phyloP scores from a whole-genome alignment of 2,797 vertebrate species.

The Uromys caudimaculatus region DNA sequence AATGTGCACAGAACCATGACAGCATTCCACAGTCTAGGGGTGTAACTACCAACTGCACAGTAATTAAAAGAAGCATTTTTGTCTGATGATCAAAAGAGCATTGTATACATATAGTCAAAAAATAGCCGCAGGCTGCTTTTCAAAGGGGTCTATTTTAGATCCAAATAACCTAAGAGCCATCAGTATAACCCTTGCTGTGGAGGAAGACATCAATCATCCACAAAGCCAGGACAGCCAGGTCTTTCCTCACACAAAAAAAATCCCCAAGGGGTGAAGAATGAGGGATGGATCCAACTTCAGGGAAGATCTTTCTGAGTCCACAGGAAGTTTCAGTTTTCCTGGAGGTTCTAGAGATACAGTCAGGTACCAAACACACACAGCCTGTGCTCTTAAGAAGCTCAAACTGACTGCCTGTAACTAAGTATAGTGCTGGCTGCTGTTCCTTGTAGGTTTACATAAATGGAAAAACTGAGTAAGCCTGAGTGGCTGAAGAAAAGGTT shows the following conservation, averaged over 20 bases:
- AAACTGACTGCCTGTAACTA: conserved; percentile 13
- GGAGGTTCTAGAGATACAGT: background rate
- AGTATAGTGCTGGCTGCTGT: background rate
- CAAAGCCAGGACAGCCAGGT: background rate
- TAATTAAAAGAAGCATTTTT: conserved; percentile 83
- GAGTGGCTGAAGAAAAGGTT: background rate
- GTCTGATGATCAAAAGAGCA: conserved; percentile 86
- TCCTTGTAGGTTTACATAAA: background rate
- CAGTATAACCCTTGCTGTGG: conserved; percentile 73
- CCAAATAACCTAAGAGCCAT: conserved; percentile 66
- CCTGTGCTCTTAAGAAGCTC: background rate
- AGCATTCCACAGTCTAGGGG: conserved; percentile 77
- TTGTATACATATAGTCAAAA: conserved; percentile 70
- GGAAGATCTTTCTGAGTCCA: background rate
- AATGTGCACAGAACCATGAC: conserved; percentile 68
- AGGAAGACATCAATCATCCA: conserved; percentile 58
- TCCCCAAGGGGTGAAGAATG: background rate
- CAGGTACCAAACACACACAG: background rate
- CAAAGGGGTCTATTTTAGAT: conserved; percentile 84
- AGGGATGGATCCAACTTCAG: background rate
- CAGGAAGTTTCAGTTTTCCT: background rate
- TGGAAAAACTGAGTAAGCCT: background rate
- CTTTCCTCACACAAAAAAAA: conserved; percentile 30
- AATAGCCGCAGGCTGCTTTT: conserved; percentile 83
- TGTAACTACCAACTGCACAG: conserved; percentile 67